Evolutionary conservation across 2,888 invertebrate species (phyloP), one percentile per base, ranked within the genome.

Genomic region (Xanthorhoe spadicearia): DNA sequence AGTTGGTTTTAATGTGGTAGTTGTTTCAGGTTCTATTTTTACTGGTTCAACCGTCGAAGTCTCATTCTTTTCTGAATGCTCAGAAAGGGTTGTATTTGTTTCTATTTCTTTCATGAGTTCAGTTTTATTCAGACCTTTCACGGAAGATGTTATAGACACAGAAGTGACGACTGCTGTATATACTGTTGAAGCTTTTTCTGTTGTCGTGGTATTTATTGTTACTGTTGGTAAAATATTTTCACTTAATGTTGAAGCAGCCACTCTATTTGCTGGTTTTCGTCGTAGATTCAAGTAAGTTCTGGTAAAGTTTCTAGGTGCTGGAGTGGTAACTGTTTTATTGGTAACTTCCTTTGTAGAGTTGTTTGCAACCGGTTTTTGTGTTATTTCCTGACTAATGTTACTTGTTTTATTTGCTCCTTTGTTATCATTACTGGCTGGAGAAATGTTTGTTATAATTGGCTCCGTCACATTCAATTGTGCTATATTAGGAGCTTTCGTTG

Each of bases 111-210:
- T 85, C 3, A 70, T 51, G 17, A 72, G 69, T 68, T 93, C 93
- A 13, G 92, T 92, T 81, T 86, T 92, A 72, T 93, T 93, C 23
- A 56, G 85, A 6, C 88, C 92, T 83, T 93, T 93, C 78, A 93
- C 89, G 23, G 93, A 93, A 2, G 93, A 93, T 28, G 93, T 93
- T 70, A 94, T 92, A 7, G 94, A 93, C 17, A 94, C 88, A 49
- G 94, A 94, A 35, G 94, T 94, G 0, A 93, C 93, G 48, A 94
- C 93, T 2, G 93, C 94, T 6, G 93, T 94, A 64, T 93, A 93
- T 6, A 93, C 90, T 49, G 93, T 87, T n/a, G 93, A 92, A 7
- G 93, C 86, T 48, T 87, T 83, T 74, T 91, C 90, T 77, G 92
- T 89, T 48, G 93, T 93, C 1, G 92, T 91, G 35, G 87, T 75